These are phyloP conservation scores for Bucorvus abyssinicus DNA, from an alignment of 2,797 vertebrate genomes.

Conservation along the genomic window DNA sequence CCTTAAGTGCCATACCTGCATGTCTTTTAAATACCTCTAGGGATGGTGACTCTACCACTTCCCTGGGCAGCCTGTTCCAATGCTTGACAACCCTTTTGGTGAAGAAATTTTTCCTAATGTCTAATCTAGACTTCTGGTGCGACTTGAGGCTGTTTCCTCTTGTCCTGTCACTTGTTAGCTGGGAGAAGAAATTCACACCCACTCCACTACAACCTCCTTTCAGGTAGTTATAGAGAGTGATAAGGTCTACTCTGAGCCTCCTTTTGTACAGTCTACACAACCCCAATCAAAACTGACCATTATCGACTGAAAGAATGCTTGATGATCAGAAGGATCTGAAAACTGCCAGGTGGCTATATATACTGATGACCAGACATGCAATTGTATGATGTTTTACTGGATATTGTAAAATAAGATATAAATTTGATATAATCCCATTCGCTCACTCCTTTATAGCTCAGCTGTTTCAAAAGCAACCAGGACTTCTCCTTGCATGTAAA, in stretches of 20 bases:
- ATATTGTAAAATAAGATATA: not conserved
- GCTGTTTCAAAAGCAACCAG: not conserved
- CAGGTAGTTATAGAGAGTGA: not conserved
- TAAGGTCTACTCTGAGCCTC: not conserved
- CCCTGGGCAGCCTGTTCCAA: not conserved
- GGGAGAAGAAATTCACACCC: not conserved
- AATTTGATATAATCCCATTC: not conserved
- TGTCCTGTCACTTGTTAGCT: not conserved
- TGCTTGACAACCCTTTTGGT: not conserved
- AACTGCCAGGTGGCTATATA: not conserved
- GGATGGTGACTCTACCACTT: not conserved
- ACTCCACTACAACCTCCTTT: not conserved
- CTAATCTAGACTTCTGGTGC: not conserved
- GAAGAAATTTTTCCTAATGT: not conserved
- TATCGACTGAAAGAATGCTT: not conserved
- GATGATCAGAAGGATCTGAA: not conserved
- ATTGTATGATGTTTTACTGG: not conserved
- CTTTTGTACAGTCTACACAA: not conserved
- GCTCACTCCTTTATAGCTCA: not conserved
- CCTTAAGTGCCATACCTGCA: not conserved
- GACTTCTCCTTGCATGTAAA: not conserved
- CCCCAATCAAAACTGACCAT: not conserved
- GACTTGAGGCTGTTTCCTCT: not conserved
- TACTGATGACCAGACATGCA: not conserved
- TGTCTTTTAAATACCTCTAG: not conserved